Evolutionary conservation across 2,113 vertebrate genomes (phyloP), one percentile per base, ranked within the genome.

Genomic region (Gopherus evgoodei): DNA sequence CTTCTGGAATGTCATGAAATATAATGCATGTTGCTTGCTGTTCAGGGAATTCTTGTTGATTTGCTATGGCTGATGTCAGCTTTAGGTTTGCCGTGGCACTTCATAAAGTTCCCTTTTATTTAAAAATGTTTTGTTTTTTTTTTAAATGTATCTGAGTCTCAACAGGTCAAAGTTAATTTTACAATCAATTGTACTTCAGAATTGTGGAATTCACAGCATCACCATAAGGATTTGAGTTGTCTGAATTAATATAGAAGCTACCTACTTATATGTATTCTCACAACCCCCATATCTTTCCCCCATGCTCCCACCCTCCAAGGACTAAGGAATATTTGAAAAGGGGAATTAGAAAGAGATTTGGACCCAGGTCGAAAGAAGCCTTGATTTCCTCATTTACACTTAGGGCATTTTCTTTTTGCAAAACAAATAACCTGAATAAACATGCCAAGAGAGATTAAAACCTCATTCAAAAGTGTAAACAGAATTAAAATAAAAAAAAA

Each of bases 401-500:
- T 95, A 78, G 88, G 88, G 88, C 52, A 27, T 53, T 96, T 96
- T 90, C 81, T 54, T 89, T 95, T 89, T 95, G 52, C 86, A 93
- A 91, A 95, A 95, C 90, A 96, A 97, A 96, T 95, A 97, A 95
- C 91, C 95, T 96, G 97, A 96, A 94, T 97, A 97, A 97, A 97
- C 86, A 93, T 44, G 84, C 95, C 96, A 96, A 78, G 72, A 81
- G 95, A 96, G 95, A 97, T 97, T 97, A 97, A 97, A 97, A 97
- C 95, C 94, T 97, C 95, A 97, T 97, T 96, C 96, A 97, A 94
- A 97, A 93, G 90, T 93, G 97, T 96, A 97, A 97, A 97, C 91
- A 94, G 95, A 93, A 92, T 86, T 94, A 94, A 81, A n/a, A 80
- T 81, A n/a, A 56, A 49, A 24, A 44, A 44, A 14, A 42, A 27